Evolutionary conservation across 1,140 invertebrate species (phyloP).

Genomic region (Patella vulgata): DNA sequence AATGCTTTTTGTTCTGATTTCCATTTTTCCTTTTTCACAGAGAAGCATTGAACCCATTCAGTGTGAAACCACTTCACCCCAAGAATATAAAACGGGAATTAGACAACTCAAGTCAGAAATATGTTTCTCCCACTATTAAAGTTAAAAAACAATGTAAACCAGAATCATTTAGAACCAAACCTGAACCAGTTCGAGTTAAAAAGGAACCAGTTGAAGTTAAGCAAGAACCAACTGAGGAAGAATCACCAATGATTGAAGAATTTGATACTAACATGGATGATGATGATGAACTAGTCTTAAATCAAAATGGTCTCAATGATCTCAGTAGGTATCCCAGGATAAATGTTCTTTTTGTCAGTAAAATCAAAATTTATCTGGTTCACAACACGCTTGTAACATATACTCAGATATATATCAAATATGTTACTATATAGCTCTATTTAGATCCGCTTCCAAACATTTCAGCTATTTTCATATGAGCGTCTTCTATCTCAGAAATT

Average conservation of each 20-base stretch:
- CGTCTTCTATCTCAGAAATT: too few species aligned
- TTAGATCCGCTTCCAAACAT: too few species aligned
- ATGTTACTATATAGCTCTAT: too few species aligned
- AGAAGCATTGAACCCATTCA: slow-evolving; percentile 19
- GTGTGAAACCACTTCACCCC: not conserved
- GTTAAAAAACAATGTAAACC: not conserved
- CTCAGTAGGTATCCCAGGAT: not conserved
- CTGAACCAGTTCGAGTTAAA: slow-evolving; percentile 6
- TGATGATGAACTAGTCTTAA: slow-evolving; percentile 10
- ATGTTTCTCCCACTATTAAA: not conserved
- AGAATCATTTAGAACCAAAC: slow-evolving; percentile 1
- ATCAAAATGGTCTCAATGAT: not conserved
- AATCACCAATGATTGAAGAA: slow-evolving; percentile 19
- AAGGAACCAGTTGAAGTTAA: slow-evolving; percentile 13
- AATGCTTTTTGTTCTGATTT: too few species aligned
- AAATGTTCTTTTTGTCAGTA: not conserved
- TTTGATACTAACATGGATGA: slow-evolving; percentile 21
- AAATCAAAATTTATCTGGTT: too few species aligned
- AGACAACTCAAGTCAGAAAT: too few species aligned
- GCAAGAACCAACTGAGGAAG: slow-evolving; percentile 17
- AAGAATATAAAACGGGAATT: too few species aligned
- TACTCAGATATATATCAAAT: too few species aligned
- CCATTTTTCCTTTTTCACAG: slow-evolving; percentile 9
- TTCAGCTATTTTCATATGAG: too few species aligned
- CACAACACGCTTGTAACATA: too few species aligned